Evolutionary conservation across 2,888 invertebrate genomes (phyloP), one percentile per base, ranked within the genome.

Genomic region (Apodemia mormo): DNA sequence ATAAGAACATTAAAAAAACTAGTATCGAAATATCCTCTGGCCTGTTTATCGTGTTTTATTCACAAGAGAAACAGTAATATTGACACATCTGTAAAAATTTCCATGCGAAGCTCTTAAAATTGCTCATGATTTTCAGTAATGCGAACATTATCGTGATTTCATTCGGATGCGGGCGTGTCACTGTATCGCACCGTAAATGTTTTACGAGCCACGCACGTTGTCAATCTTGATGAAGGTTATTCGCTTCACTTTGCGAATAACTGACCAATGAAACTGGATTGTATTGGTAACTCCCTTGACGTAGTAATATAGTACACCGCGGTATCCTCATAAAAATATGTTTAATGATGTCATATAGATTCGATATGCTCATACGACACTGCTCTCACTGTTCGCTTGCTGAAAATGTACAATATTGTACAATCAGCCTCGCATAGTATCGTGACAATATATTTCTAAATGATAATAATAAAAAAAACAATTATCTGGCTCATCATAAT

Each of bases 281-380:
- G 78, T 82, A 77, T 80, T 78, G 79, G 80, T 80, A 81, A 81
- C 81, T 79, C 88, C 87, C 87, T 83, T 77, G 67, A 76, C 80
- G 83, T 86, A 87, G 86, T 89, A 89, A 86, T 85, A 86, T 81
- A 85, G 84, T 83, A 88, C 89, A 85, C 86, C 85, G 82, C 86
- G 85, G 87, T 87, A 87, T 89, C 86, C 85, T 87, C 92, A 85
- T 92, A 92, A 93, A 92, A 92, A 91, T 92, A 90, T 91, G 88
- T 92, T 91, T 92, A 91, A 91, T 92, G 90, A 87, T 83, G 81
- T 86, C 90, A 85, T 93, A 92, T 92, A 92, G 82, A 87, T 87
- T 85, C 87, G 87, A 90, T 89, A 89, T 87, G 87, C 87, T 85
- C 84, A 80, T 81, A 80, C 81, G 81, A 81, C 81, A 80, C 80